Evolutionary conservation across 2,888 invertebrate genomes (phyloP), one percentile per base, ranked within the genome.

Genomic region (Parnassius mnemosyne): DNA sequence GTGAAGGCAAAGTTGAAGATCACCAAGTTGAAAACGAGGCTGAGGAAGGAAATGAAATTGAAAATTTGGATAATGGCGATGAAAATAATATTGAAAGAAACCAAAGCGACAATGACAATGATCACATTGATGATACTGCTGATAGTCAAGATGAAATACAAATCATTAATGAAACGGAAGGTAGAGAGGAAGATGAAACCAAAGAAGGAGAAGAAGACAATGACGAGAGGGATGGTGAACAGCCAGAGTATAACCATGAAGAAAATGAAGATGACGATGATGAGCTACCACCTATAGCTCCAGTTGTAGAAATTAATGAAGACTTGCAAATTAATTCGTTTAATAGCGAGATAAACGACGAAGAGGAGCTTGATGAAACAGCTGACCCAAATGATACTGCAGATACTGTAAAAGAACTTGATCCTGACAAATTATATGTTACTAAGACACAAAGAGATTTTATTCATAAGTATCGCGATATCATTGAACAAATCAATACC

Each of bases 401-500:
- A 1, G 87, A 84, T 49, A 74, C 79, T 1, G 75, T 72, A 11
- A 83, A 85, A 69, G 84, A 80, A 61, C 72, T 86, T 9, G 87
- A 90, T 57, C 83, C 87, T n/a, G 78, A 87, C 53, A 85, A 86
- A 73, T 66, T 79, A 9, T 89, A 86, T 63, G 83, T 91, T 12
- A 92, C 92, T 0, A 86, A 87, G 71, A 79, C 85, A 1, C 92
- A 92, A 74, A 81, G 83, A 72, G 89, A 90, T 55, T 92, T 92
- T 53, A 92, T 92, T 53, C 67, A 71, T 0, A 89, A 89, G 68
- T 85, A 87, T 70, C 85, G 89, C 7, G 87, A 92, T 65, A 78
- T 92, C 3, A 92, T 92, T 60, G 76, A 89, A 70, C 92, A 92
- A 72, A 87, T 92, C 3, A 92, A 92, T 65, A 92, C 92, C 0